phyloP scores from a whole-genome alignment of 2,797 vertebrate species.

The Discoglossus pictus region DNA sequence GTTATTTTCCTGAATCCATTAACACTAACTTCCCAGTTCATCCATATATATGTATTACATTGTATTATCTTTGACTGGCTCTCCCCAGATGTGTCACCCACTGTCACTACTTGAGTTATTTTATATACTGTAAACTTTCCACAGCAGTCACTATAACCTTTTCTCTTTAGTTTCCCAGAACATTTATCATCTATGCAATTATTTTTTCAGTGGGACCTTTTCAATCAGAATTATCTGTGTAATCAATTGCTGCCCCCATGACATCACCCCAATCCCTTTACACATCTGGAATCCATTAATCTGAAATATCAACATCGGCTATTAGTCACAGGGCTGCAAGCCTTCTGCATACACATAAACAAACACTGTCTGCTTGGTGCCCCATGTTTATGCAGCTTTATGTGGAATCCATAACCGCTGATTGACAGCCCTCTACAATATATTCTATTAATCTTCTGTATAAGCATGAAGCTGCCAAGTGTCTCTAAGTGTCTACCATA shows the following conservation, averaged over 20 bases:
- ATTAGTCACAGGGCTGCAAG: not conserved
- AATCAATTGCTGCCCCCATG: conserved; percentile 6
- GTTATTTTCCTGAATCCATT: too few relatives aligned
- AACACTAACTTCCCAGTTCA: not conserved
- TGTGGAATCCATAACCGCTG: conserved; percentile 13
- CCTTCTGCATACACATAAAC: conserved; percentile 1
- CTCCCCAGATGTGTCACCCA: not conserved
- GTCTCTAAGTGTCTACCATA: not conserved
- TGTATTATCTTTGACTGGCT: not conserved
- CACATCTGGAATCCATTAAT: not conserved
- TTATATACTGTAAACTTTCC: not conserved
- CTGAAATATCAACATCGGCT: not conserved
- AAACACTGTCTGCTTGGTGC: conserved; percentile 5
- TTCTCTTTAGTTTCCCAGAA: too few relatives aligned
- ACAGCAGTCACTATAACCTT: too few relatives aligned
- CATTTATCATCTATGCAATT: conserved; percentile 8
- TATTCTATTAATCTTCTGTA: conserved; percentile 17
- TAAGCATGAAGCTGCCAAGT: conserved; percentile 6
- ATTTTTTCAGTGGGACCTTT: conserved; percentile 1
- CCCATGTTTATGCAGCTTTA: conserved; percentile 1
- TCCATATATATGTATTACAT: not conserved
- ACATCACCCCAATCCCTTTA: not conserved
- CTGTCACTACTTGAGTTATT: not conserved
- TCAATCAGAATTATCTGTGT: conserved; percentile 4
- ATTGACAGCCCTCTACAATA: conserved; percentile 23